These are phyloP conservation scores for Oikopleura dioica DNA, from an alignment of 23 tunicate genomes.

Conservation along the genomic window DNA sequence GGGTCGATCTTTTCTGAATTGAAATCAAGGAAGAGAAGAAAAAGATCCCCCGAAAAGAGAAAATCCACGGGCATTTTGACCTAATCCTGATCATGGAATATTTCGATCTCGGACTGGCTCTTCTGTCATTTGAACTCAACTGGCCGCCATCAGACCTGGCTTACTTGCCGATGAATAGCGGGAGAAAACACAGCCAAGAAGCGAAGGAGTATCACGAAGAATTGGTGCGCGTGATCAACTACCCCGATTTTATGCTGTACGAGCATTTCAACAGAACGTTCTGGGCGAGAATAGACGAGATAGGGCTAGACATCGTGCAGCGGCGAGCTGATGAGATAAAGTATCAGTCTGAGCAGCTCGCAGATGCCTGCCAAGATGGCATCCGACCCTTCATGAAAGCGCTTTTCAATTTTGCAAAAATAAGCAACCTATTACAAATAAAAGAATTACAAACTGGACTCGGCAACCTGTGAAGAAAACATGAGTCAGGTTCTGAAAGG, in stretches of 20 bases:
- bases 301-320: neutral
- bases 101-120: neutral
- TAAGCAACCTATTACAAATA: too few relatives aligned
- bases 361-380: too few relatives aligned
- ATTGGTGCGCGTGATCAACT: neutral
- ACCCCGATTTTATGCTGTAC: conserved; percentile 7
- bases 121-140: neutral
- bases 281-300: neutral
- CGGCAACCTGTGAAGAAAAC: too few relatives aligned
- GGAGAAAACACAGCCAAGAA: neutral
- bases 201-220: neutral
- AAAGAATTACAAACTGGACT: too few relatives aligned
- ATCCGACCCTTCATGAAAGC: too few relatives aligned
- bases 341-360: too few relatives aligned
- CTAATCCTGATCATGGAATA: conserved; percentile 9
- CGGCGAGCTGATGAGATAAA: neutral
- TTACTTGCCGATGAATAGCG: neutral
- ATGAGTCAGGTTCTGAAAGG: too few relatives aligned
- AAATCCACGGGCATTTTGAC: neutral
- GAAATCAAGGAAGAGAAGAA: too few relatives aligned
- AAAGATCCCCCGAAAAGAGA: too few relatives aligned
- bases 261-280: neutral
- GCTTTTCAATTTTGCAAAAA: too few relatives aligned
- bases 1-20: too few relatives aligned
- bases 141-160: neutral